Conservation (phyloP, 2,888 invertebrate genomes). For the Macrophya alboannulata region DNA sequence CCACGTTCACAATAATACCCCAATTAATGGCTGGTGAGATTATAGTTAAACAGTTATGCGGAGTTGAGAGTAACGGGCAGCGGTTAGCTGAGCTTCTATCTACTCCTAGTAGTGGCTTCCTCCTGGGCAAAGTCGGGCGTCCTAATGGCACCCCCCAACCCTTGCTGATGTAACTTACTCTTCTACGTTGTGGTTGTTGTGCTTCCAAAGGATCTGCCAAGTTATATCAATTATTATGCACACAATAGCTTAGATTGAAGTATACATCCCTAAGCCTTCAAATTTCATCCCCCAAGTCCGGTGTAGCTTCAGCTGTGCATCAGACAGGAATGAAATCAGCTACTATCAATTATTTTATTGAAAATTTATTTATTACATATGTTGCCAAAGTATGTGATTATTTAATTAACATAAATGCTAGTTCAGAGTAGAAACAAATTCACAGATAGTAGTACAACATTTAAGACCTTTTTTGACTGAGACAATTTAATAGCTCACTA, state of each 20-base stretch:
- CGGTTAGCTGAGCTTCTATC: constrained; percentile 56
- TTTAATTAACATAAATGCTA: neutral
- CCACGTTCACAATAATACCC: constrained; percentile 55
- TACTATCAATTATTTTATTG: neutral
- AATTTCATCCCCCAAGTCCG: neutral
- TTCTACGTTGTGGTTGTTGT: constrained; percentile 43
- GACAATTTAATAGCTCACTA: neutral
- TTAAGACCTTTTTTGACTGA: neutral
- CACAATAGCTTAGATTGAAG: neutral
- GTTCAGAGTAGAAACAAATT: constrained; percentile 14
- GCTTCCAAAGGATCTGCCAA: constrained; percentile 35
- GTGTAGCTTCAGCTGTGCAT: neutral
- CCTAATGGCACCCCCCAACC: constrained; percentile 47
- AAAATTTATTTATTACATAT: neutral
- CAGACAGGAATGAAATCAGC: neutral
- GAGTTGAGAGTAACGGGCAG: constrained; percentile 57
- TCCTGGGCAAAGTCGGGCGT: constrained; percentile 34
- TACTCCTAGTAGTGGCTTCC: constrained; percentile 52
- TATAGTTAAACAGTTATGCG: constrained; percentile 56
- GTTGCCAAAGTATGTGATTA: neutral
- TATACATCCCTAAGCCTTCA: neutral
- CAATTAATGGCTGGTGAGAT: constrained; percentile 53
- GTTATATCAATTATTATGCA: constrained; percentile 43
- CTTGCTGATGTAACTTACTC: constrained; percentile 46
- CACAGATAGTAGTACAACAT: neutral